phyloP scores from a whole-genome alignment of 1,140 invertebrate genomes.

The Heliothis subflexa region DNA sequence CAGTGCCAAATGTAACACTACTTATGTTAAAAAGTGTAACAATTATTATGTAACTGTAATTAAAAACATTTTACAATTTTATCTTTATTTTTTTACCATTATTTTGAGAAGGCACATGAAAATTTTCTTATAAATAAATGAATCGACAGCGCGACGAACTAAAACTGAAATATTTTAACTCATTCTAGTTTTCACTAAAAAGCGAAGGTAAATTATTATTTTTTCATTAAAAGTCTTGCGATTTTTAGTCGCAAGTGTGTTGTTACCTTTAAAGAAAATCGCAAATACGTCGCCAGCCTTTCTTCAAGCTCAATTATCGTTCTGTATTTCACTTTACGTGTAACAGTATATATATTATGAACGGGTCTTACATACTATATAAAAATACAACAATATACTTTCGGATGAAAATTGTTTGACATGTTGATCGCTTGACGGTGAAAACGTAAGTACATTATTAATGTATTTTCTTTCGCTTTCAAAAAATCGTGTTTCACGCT shows the following conservation, averaged over 20 bases:
- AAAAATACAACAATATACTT: conserved; percentile 80
- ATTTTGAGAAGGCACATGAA: conserved; percentile 85
- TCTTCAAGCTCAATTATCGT: conserved; percentile 49
- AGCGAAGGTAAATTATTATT: conserved; percentile 45
- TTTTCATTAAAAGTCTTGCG: conserved; percentile 14
- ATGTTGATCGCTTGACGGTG: conserved; percentile 5
- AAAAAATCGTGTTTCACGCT: background rate
- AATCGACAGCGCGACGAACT: conserved; percentile 60
- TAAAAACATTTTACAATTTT: conserved; percentile 77
- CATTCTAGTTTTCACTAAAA: conserved; percentile 48
- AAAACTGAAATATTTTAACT: conserved; percentile 18
- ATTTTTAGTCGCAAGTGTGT: conserved; percentile 40
- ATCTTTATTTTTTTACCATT: conserved; percentile 67
- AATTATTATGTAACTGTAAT: conserved; percentile 75
- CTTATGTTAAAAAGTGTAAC: conserved; percentile 72
- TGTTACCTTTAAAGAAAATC: conserved; percentile 33
- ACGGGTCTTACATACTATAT: conserved; percentile 78
- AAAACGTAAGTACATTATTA: background rate
- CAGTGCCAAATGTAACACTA: conserved; percentile 71
- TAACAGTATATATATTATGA: conserved; percentile 65
- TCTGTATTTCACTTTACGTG: conserved; percentile 44
- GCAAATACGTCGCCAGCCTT: conserved; percentile 51
- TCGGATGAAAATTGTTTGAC: conserved; percentile 63
- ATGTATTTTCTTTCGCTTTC: background rate
- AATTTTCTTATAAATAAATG: conserved; percentile 79